Evolutionary conservation across 2,888 invertebrate species (phyloP).

Genomic region (Junonia oenone): DNA sequence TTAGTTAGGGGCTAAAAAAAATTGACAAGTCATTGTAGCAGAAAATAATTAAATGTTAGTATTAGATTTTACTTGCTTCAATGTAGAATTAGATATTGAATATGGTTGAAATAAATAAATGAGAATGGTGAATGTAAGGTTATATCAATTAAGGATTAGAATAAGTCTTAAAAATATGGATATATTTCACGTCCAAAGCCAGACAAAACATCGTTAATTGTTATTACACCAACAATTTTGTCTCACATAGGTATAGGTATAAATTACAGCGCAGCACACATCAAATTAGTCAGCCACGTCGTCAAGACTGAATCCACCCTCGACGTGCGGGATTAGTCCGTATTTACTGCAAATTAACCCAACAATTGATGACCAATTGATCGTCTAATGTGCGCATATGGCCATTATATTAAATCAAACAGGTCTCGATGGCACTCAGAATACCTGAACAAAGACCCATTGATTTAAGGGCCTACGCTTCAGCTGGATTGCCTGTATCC

Average conservation of each 20-base stretch:
- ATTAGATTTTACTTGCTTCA: too few species aligned
- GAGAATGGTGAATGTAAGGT: too few species aligned
- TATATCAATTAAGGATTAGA: too few species aligned
- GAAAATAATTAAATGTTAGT: too few species aligned
- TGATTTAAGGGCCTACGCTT: slow-evolving; percentile 60
- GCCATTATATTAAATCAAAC: slow-evolving; percentile 76
- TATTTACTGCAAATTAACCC: slow-evolving; percentile 73
- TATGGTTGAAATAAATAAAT: too few species aligned
- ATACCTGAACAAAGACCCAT: slow-evolving; percentile 67
- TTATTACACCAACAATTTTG: too few species aligned
- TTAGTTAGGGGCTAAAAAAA: too few species aligned
- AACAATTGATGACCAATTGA: slow-evolving; percentile 72
- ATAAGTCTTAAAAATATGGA: too few species aligned
- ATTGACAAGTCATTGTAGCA: too few species aligned
- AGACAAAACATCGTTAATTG: too few species aligned
- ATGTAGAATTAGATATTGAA: too few species aligned
- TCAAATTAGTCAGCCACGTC: slow-evolving; percentile 10
- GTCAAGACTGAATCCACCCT: slow-evolving; percentile 41
- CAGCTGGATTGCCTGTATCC: slow-evolving; percentile 35
- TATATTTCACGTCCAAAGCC: too few species aligned
- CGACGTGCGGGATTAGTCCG: slow-evolving; percentile 50
- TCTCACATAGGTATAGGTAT: not conserved
- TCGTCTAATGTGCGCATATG: slow-evolving; percentile 42
- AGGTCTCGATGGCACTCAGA: slow-evolving; percentile 43
- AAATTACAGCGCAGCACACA: not conserved